Base-by-base conservation (phyloP, 2,888 invertebrate species). In the Pyrrhosoma nymphula region DNA sequence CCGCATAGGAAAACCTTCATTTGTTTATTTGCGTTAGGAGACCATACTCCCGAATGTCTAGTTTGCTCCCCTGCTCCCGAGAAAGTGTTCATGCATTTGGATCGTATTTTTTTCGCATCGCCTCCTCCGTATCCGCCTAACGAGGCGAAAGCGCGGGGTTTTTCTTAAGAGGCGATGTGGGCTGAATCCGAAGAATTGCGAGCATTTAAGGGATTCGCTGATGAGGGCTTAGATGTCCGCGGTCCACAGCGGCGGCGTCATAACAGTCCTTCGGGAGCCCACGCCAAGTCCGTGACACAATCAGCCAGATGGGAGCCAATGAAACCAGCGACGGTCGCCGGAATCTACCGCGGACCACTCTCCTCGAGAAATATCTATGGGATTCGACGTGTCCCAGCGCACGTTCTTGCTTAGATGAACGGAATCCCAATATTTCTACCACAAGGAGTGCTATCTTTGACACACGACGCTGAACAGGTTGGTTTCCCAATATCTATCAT, bases 241-340 rank as follows among this genome's bases (percentile, higher is more conserved):
- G 69, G n/a, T 2, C 69, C 20, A n/a, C 26, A 14, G 16, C 60
- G 8, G 69, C 69, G 69, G 60, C 60, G 8, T 18, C 69, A 23
- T n/a, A 69, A n/a, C 69, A n/a, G 60, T 18, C n/a, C 69, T n/a
- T 12, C n/a, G 1, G 6, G 69, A n/a, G n/a, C 69, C 69, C 69
- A 69, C 69, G n/a, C 69, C n/a, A 12, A n/a, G n/a, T n/a, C 69
- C 14, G 20, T 69, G n/a, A n/a, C 69, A n/a, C 69, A 69, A n/a
- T 69, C 69, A n/a, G n/a, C n/a, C 69, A 69, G 69, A 69, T 69
- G 69, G 69, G 60, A 60, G 60, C 60, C 23, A 69, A 69, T 69
- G 69, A n/a, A n/a, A 69, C 60, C 60, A 47, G 60, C 60, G 20
- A 16, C 60, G 20, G 10, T n/a, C 69, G 69, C 26, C 26, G 10